phyloP scores from a whole-genome alignment of 2,888 invertebrate genomes.

The Glyphotaelius pellucidus region DNA sequence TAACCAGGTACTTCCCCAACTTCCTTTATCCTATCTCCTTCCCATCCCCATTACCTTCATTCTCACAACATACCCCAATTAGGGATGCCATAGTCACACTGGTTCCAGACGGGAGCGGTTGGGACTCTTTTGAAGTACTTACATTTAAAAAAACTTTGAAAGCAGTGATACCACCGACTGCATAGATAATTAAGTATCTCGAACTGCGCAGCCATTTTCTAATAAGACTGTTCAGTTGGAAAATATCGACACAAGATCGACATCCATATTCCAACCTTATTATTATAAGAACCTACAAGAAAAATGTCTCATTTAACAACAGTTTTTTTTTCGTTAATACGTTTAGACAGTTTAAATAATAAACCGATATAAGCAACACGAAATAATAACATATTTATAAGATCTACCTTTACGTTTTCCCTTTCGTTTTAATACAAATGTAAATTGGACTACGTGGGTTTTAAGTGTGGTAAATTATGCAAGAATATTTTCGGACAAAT shows the following conservation, averaged over 20 bases:
- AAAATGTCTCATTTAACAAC: neutral
- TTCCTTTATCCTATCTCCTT: too few relatives aligned
- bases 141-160: too few relatives aligned
- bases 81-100: too few relatives aligned
- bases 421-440: conserved; percentile 12
- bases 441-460: conserved; percentile 28
- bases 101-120: too few relatives aligned
- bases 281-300: neutral
- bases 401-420: neutral
- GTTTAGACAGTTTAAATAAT: neutral
- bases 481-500: neutral
- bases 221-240: neutral
- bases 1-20: too few relatives aligned
- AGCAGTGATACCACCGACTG: too few relatives aligned
- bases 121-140: too few relatives aligned
- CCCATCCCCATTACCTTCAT: too few relatives aligned
- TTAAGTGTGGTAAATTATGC: neutral
- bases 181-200: too few relatives aligned
- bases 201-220: neutral
- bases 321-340: neutral
- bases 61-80: too few relatives aligned
- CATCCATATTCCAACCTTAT: neutral
- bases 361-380: neutral
- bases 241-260: neutral
- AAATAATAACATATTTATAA: neutral